These are phyloP conservation scores for Antechinus stuartii DNA, from an alignment of 2,113 vertebrate genomes.

Conservation along the genomic window DNA sequence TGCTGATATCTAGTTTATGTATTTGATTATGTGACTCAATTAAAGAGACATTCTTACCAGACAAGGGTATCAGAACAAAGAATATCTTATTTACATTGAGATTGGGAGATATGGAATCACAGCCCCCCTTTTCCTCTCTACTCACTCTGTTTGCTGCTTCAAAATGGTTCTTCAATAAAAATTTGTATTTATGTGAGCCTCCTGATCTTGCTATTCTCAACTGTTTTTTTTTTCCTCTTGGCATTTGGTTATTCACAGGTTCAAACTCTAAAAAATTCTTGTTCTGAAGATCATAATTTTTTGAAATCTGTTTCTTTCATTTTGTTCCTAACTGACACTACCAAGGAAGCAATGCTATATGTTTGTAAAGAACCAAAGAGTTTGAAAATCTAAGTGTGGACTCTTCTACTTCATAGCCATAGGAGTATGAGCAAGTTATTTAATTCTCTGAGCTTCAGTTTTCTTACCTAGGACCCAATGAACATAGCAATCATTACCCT, in stretches of 20 bases:
- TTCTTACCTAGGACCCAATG: background rate
- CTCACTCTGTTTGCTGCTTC: background rate
- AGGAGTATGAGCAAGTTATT: background rate
- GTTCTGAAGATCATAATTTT: background rate
- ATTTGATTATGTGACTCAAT: background rate
- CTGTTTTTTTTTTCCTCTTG: background rate
- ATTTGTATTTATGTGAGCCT: background rate
- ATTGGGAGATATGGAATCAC: background rate
- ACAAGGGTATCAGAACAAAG: background rate
- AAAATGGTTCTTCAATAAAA: background rate
- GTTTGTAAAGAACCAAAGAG: background rate
- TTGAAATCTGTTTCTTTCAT: background rate
- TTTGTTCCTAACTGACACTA: background rate
- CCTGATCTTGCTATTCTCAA: background rate
- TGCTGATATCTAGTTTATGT: background rate
- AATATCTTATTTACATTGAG: background rate
- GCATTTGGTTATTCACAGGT: background rate
- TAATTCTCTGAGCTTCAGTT: background rate
- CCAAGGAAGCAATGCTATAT: background rate
- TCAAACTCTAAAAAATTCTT: background rate
- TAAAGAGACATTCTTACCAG: background rate
- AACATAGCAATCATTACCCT: background rate
- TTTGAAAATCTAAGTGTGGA: background rate
- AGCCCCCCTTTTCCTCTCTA: background rate
- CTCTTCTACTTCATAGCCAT: background rate